Percentiles rank a stretch among this genome's conserved stretches.
These are phyloP conservation scores for Orthonyx spaldingii DNA, from an alignment of 2,113 vertebrate genomes.

Conservation along the genomic window DNA sequence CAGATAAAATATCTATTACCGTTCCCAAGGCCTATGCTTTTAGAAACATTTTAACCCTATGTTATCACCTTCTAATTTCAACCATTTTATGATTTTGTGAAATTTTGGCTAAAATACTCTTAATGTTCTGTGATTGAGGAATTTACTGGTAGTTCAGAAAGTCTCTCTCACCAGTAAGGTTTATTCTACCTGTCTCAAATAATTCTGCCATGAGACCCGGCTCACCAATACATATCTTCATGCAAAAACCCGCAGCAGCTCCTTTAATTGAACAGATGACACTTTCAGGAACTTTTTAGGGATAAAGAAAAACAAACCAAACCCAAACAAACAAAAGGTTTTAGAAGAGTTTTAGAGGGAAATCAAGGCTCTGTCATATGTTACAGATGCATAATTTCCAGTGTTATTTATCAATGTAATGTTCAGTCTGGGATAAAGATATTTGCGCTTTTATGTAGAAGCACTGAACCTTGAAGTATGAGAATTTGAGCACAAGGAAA, in stretches of 20 bases:
- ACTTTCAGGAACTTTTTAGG: not conserved
- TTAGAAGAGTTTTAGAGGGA: not conserved
- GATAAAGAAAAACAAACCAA: not conserved
- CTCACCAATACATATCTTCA: not conserved
- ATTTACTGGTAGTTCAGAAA: not conserved
- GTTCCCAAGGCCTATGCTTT: too few species aligned
- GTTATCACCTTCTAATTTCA: not conserved
- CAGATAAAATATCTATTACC: too few species aligned
- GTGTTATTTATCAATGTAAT: not conserved
- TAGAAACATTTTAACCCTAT: too few species aligned
- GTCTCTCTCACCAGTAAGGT: not conserved
- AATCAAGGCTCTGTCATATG: not conserved
- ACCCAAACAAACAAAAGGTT: accelerated
- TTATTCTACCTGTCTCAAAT: not conserved
- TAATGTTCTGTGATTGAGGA: accelerated
- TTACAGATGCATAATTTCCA: not conserved
- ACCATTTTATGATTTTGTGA: not conserved
- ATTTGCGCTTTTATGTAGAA: not conserved
- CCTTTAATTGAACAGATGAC: not conserved
- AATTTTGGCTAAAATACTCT: not conserved
- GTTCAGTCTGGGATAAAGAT: not conserved
- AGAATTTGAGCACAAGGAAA: not conserved
- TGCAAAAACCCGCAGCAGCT: not conserved
- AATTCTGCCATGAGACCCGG: not conserved
- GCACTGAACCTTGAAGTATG: not conserved